Base-by-base conservation (phyloP, 2,888 invertebrate species). In the Aquatica leii region DNA sequence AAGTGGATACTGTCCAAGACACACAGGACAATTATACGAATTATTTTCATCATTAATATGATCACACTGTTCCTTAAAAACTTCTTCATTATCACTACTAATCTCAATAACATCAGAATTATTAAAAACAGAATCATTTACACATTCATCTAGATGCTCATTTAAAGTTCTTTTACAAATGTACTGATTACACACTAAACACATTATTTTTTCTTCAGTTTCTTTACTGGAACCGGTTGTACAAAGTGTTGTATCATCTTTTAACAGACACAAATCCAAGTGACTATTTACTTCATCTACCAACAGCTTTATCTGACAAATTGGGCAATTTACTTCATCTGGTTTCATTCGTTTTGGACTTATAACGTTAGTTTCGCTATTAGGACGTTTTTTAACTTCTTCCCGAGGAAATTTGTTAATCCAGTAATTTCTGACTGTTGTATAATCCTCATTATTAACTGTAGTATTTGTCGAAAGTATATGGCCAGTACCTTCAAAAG, bases 21-120 rank as follows among this genome's bases (percentile, higher is more conserved):
- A 90, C 73, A 87, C 84, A 0, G 89, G 90, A 71, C 89, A 90
- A 70, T 86, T 86, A 43, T 83, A 75, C n/a, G n/a, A n/a, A n/a
- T n/a, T n/a, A n/a, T n/a, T n/a, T n/a, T n/a, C n/a, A n/a, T n/a
- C n/a, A n/a, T n/a, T n/a, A n/a, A n/a, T n/a, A n/a, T n/a, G n/a
- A n/a, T n/a, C n/a, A n/a, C n/a, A n/a, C 0, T 77, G 79, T 14
- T 68, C 77, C 18, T 78, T 70, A 60, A 78, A 77, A 53, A 79
- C 78, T 0, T 60, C 49, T 14, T 60, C 34, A 31, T 9, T 31
- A 11, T 12, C 11, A 12, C 11, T 11, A 37, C 2, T 2, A 3
- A 37, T 12, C 24, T 57, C 43, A 8, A 35, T 18, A 11, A 14
- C 12, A 49, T 57, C 62, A 9, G 53, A 41, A 37, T 71, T 70